These are phyloP conservation scores for Drosophila neocordata DNA, from an alignment of 1,140 invertebrate genomes.

Conservation along the genomic window DNA sequence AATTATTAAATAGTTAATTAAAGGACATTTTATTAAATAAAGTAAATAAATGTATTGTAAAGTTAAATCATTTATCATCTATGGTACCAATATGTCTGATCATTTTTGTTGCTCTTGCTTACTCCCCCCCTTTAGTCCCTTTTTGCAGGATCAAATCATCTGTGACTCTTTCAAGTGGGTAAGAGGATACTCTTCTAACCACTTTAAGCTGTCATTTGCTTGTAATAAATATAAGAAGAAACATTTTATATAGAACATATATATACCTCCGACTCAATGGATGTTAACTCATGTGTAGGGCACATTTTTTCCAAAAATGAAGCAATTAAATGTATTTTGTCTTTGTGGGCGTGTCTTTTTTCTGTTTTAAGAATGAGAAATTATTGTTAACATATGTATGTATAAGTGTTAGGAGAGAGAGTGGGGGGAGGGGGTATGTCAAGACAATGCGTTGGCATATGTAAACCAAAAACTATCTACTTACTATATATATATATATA, in stretches of 20 bases:
- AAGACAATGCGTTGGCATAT: constrained; percentile 56
- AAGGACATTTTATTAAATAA: too few species aligned
- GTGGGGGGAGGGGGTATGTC: too few species aligned
- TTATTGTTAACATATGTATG: constrained; percentile 73
- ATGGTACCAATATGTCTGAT: too few species aligned
- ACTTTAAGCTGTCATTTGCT: constrained; percentile 69
- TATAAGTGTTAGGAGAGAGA: too few species aligned
- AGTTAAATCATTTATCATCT: not conserved
- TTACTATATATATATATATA: not conserved
- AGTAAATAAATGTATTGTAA: too few species aligned
- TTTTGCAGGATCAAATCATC: constrained; percentile 40
- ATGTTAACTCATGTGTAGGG: constrained; percentile 23
- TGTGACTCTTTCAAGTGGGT: constrained; percentile 51
- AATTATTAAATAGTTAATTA: too few species aligned
- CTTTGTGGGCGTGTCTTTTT: constrained; percentile 30
- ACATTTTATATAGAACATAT: not conserved
- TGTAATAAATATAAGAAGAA: constrained; percentile 62
- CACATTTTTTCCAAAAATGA: constrained; percentile 48
- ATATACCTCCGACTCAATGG: too few species aligned
- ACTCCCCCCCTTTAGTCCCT: not conserved
- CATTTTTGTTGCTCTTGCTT: not conserved
- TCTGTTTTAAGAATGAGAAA: constrained; percentile 24
- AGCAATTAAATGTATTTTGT: constrained; percentile 63
- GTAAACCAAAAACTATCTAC: not conserved
- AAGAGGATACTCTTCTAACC: constrained; percentile 66